Conservation (phyloP, 2,888 invertebrate genomes). For the Nasonia oneida region DNA sequence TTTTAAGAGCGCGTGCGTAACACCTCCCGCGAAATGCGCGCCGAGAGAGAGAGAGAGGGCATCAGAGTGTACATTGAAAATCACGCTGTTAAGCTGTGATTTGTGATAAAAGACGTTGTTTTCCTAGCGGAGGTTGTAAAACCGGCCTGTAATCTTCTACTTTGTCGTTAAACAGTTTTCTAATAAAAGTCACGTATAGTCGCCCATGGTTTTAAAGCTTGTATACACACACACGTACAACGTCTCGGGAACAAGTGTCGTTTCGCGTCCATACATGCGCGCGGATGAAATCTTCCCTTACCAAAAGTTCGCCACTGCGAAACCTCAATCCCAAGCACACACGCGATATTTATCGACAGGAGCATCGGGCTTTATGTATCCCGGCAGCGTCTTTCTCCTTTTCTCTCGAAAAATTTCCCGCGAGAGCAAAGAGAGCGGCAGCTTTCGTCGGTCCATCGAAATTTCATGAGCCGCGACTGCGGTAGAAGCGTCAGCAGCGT, state of each 20-base stretch:
- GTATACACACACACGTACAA: too few relatives aligned
- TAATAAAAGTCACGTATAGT: too few relatives aligned
- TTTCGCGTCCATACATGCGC: not conserved
- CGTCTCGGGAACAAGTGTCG: slow-evolving; percentile 1
- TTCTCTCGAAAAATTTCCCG: not conserved
- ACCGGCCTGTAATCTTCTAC: too few relatives aligned
- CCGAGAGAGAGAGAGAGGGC: not conserved
- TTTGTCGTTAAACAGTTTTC: too few relatives aligned
- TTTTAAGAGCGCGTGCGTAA: not conserved
- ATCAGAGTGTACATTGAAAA: not conserved
- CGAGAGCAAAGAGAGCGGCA: too few relatives aligned
- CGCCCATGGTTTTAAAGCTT: too few relatives aligned
- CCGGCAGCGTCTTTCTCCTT: not conserved
- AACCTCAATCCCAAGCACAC: not conserved
- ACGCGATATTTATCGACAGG: slow-evolving; percentile 38
- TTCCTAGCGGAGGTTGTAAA: not conserved
- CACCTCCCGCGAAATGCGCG: not conserved
- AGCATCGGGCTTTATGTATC: not conserved
- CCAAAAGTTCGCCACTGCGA: slow-evolving; percentile 20
- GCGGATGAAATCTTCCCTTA: not conserved
- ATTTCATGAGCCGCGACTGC: slow-evolving; percentile 4
- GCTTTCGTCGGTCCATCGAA: not conserved
- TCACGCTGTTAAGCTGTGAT: slow-evolving; percentile 3
- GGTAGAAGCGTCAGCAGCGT: not conserved
- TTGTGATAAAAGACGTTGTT: not conserved